These are phyloP conservation scores for Zoanthus sociatus DNA, from an alignment of 92 coral and sea anemone species.

Conservation along the genomic window DNA sequence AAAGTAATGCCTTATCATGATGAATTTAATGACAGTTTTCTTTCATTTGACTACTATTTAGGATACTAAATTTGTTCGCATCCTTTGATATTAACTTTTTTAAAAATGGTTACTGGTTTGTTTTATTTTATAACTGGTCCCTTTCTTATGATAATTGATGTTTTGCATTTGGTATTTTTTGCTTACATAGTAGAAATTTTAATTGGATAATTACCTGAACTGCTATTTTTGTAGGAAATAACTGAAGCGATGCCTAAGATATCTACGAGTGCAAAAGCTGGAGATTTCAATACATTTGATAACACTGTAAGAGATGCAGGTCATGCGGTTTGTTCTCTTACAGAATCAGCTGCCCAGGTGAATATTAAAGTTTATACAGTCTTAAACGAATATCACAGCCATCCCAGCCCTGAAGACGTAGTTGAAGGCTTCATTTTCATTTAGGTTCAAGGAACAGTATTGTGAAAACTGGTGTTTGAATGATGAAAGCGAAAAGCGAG, in stretches of 20 bases:
- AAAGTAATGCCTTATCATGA: background rate
- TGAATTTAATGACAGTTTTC: background rate
- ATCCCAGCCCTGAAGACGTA: too few species aligned
- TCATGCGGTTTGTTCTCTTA: conserved; percentile 91
- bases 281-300: conserved; percentile 93
- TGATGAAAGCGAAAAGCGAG: too few species aligned
- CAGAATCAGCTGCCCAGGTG: conserved; percentile 99
- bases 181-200: too few species aligned
- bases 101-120: background rate
- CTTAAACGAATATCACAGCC: too few species aligned
- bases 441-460: too few species aligned
- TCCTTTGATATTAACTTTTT: background rate
- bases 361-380: background rate
- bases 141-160: background rate
- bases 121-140: background rate
- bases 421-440: too few species aligned
- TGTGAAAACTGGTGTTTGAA: too few species aligned
- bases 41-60: background rate
- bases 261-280: conserved; percentile 83
- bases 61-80: background rate
- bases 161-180: too few species aligned
- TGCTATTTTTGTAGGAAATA: conserved; percentile 57
- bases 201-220: too few species aligned
- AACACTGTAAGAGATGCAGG: conserved; percentile 83
- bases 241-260: conserved; percentile 96